Evolutionary conservation across 2,888 invertebrate genomes (phyloP), one percentile per base, ranked within the genome.

Genomic region (Parnassius glacialis): DNA sequence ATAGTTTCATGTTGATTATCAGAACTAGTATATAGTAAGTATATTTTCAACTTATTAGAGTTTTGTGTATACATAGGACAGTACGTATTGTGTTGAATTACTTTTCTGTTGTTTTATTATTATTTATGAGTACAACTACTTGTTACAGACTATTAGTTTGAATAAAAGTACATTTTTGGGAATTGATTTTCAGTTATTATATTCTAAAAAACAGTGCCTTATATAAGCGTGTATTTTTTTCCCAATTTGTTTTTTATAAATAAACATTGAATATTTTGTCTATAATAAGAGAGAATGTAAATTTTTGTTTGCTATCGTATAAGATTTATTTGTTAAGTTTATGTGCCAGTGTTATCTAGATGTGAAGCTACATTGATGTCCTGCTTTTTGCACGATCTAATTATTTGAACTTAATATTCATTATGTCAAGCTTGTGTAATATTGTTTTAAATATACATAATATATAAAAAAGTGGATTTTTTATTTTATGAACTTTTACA

Each of bases 341-440:
- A 76, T 72, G 72, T 75, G 66, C 68, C 70, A 74, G 64, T 66
- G 62, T 66, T 62, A 59, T 74, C 68, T 67, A 68, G 66, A 73
- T 76, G 69, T 73, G 69, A 72, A 70, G 67, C 67, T 65, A 77
- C 69, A 64, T 75, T 79, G 80, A 73, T 79, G 77, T 75, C 70
- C 78, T 74, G 80, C 81, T 78, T 84, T 74, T 83, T 84, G 86
- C 85, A 84, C 84, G 81, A 81, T 81, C 73, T 83, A 81, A 74
- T 81, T 60, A 73, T 80, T 82, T 85, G 62, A 72, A 79, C 67
- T 74, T 74, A 64, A 70, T 80, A 81, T 84, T 66, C 52, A 59
- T 62, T 78, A 73, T 64, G 79, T 79, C 75, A 74, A 81, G 85
- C 85, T 85, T 84, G 73, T 83, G 81, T 85, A 82, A 72, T 70